phyloP scores from a whole-genome alignment of 1,140 invertebrate species.

The Macrotrachela quadricornifera region DNA sequence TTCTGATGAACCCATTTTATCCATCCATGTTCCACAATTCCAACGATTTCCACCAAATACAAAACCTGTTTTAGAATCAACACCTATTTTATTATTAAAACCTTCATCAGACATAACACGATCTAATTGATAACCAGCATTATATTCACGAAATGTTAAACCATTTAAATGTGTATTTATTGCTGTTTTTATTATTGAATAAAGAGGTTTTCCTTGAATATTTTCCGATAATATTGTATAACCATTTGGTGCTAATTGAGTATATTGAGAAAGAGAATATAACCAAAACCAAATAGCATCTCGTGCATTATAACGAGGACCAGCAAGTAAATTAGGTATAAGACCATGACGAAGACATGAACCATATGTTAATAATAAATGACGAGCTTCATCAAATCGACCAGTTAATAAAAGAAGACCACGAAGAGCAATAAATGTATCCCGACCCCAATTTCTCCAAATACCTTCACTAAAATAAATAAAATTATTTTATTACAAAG shows the following conservation, averaged over 20 bases:
- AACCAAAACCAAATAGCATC: constrained; percentile 99
- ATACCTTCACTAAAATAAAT: too few relatives aligned
- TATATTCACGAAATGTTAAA: constrained; percentile 66
- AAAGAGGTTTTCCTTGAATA: not conserved
- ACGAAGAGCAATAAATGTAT: constrained; percentile 83
- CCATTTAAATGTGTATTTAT: constrained; percentile 71
- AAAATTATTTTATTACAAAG: too few relatives aligned
- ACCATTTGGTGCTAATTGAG: constrained; percentile 11
- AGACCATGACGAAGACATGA: constrained; percentile 78
- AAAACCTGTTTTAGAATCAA: constrained; percentile 75
- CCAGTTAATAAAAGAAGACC: constrained; percentile 57
- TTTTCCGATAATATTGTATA: constrained; percentile 19
- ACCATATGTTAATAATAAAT: constrained; percentile 65
- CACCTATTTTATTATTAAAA: constrained; percentile 73
- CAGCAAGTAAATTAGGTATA: constrained; percentile 85
- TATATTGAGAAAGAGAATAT: constrained; percentile 42
- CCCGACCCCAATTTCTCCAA: constrained; percentile 83
- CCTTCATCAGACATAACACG: constrained; percentile 73
- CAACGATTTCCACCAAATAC: constrained; percentile 77
- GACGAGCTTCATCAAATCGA: constrained; percentile 59
- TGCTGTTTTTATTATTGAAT: constrained; percentile 77
- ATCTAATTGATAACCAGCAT: constrained; percentile 79
- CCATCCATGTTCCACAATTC: constrained; percentile 99
- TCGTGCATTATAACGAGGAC: constrained; percentile 63
- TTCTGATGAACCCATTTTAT: constrained; percentile 93